Evolutionary conservation across 2,888 invertebrate genomes (phyloP).

Genomic region (Celastrina argiolus): DNA sequence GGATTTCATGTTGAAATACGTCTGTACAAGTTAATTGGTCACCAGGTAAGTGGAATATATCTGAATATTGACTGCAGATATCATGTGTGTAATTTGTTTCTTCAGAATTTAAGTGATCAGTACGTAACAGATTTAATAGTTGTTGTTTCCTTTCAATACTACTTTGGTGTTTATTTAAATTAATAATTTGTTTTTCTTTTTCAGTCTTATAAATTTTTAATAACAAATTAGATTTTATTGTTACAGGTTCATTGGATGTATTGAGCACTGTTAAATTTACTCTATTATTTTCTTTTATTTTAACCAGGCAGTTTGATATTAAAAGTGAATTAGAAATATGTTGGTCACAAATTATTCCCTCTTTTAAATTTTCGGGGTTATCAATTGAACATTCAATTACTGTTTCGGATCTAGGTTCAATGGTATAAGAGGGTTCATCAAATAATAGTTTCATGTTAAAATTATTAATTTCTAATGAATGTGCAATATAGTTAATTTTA

Average conservation of each 20-base stretch:
- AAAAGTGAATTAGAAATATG: no score
- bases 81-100: no score
- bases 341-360: no score
- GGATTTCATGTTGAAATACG: constrained; percentile 30
- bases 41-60: constrained; percentile 34
- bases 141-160: constrained; percentile 23
- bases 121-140: constrained; percentile 29
- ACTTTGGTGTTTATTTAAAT: background rate
- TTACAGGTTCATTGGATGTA: constrained; percentile 25
- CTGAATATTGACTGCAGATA: no score
- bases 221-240: constrained; percentile 24
- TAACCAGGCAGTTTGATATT: no score
- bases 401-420: no score
- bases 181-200: background rate
- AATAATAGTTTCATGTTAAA: constrained; percentile 13
- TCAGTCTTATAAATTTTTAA: background rate
- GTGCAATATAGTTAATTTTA: background rate
- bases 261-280: no score
- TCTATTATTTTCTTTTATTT: no score
- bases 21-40: constrained; percentile 26
- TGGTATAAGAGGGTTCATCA: constrained; percentile 31
- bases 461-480: constrained; percentile 2
- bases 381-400: no score
- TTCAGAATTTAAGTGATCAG: no score
- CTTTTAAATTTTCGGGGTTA: no score